These are phyloP conservation scores for Nesospiza acunhae DNA, from an alignment of 2,113 vertebrate species.

Conservation along the genomic window DNA sequence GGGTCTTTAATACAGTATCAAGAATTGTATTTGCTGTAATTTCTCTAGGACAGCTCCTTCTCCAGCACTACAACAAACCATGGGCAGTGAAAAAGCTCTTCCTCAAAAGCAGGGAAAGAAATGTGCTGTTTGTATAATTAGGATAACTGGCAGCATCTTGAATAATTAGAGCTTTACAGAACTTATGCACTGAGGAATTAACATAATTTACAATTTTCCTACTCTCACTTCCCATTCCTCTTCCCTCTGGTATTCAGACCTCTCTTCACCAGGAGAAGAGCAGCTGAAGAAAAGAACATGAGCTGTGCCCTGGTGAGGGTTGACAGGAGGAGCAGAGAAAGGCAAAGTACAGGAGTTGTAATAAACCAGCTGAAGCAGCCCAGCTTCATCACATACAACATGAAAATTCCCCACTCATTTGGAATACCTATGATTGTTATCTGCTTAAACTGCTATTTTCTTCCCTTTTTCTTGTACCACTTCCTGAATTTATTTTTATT, in stretches of 20 bases:
- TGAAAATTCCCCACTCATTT: not conserved
- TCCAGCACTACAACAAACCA: not conserved
- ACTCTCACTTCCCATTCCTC: not conserved
- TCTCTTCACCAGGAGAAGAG: not conserved
- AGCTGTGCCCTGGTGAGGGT: not conserved
- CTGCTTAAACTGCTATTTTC: not conserved
- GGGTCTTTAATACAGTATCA: not conserved
- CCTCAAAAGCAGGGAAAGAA: not conserved
- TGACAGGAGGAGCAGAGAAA: not conserved
- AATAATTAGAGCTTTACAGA: not conserved
- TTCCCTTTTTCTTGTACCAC: not conserved
- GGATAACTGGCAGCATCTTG: not conserved
- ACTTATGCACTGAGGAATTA: not conserved
- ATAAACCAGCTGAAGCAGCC: not conserved
- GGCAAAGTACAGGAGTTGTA: not conserved
- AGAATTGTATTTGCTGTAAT: not conserved
- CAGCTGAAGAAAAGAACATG: not conserved
- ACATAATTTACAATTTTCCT: not conserved
- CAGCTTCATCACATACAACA: not conserved
- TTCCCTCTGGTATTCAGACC: not conserved
- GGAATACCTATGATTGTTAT: not conserved
- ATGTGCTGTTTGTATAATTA: not conserved
- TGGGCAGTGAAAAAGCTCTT: not conserved
- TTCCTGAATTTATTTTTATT: not conserved
- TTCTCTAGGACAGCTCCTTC: not conserved